These are phyloP conservation scores for Labroides dimidiatus DNA, from an alignment of 2,797 vertebrate species.

Conservation along the genomic window DNA sequence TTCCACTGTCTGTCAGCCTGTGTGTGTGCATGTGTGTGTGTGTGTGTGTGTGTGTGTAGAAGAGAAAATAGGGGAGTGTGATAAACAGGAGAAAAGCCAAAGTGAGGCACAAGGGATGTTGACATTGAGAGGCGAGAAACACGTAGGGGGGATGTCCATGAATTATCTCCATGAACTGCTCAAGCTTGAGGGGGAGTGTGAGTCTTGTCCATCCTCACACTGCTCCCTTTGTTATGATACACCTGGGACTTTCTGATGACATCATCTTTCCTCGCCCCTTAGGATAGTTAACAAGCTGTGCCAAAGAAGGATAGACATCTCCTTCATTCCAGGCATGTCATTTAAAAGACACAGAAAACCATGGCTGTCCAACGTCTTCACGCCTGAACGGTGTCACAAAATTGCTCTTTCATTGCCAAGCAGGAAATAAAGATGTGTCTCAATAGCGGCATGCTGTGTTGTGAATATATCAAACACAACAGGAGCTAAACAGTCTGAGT, in stretches of 20 bases:
- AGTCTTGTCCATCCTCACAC: conserved; percentile 65
- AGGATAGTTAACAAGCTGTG: conserved; percentile 51
- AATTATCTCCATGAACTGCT: conserved; percentile 51
- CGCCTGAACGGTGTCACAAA: conserved; percentile 37
- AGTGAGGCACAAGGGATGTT: conserved; percentile 41
- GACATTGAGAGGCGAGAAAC: conserved; percentile 31
- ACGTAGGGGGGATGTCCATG: conserved; percentile 32
- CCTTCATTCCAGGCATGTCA: conserved; percentile 38
- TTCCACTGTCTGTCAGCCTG: conserved; percentile 53
- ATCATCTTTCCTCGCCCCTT: conserved; percentile 57
- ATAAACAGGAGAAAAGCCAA: conserved; percentile 52
- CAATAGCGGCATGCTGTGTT: conserved; percentile 10
- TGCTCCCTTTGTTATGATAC: conserved; percentile 77
- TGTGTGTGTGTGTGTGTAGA: conserved; percentile 36
- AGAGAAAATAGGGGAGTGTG: conserved; percentile 30
- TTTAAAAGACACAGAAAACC: conserved; percentile 37
- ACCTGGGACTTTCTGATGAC: conserved; percentile 79
- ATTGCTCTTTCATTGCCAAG: conserved; percentile 53
- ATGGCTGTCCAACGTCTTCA: conserved; percentile 47
- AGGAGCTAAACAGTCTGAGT: conserved; percentile 34
- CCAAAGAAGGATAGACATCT: conserved; percentile 43
- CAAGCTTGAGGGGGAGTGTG: conserved; percentile 38
- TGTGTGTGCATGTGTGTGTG: conserved; percentile 37
- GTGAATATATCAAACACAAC: conserved; percentile 40
- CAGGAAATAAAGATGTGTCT: conserved; percentile 35